Conservation (phyloP, 2,888 invertebrate species). For the Meghimatium bilineatum region DNA sequence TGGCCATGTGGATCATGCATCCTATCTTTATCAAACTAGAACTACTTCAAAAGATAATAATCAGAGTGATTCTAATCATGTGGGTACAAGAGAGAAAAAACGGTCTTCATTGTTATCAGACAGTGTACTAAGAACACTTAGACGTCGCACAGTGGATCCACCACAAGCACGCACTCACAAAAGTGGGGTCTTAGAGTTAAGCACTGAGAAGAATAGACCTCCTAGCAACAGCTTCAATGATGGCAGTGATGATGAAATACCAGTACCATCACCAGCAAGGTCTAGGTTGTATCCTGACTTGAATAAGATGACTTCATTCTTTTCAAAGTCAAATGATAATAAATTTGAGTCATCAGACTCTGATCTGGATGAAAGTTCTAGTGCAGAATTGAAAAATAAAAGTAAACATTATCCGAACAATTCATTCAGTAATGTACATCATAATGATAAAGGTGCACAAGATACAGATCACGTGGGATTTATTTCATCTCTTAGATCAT, state of each 20-base stretch:
- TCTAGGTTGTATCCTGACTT: conserved; percentile 55
- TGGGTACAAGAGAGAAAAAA: conserved; percentile 13
- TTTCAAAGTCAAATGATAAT: conserved; percentile 33
- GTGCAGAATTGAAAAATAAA: conserved; percentile 63
- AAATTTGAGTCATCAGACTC: conserved; percentile 66
- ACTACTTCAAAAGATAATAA: background rate
- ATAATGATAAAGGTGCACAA: background rate
- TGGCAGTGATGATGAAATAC: conserved; percentile 25
- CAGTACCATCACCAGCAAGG: conserved; percentile 44
- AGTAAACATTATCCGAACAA: background rate
- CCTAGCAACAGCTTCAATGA: conserved; percentile 10
- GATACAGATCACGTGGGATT: background rate
- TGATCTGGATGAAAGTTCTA: conserved; percentile 65
- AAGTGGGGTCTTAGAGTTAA: conserved; percentile 42
- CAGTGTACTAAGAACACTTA: conserved; percentile 43
- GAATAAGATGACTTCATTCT: conserved; percentile 36
- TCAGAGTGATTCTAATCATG: background rate
- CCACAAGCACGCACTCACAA: conserved; percentile 30
- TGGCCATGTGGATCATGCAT: conserved; percentile 31
- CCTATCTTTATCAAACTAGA: background rate
- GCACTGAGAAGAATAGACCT: conserved; percentile 28
- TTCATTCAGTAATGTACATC: conserved; percentile 6
- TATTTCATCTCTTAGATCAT: conserved; percentile 8
- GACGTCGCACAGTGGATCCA: conserved; percentile 45
- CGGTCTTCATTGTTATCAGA: conserved; percentile 37